Percentiles rank a stretch among this genome's conserved stretches.
Evolutionary conservation across 2,797 vertebrate genomes (phyloP).

Genomic region (Eurystomus glaucurus): DNA sequence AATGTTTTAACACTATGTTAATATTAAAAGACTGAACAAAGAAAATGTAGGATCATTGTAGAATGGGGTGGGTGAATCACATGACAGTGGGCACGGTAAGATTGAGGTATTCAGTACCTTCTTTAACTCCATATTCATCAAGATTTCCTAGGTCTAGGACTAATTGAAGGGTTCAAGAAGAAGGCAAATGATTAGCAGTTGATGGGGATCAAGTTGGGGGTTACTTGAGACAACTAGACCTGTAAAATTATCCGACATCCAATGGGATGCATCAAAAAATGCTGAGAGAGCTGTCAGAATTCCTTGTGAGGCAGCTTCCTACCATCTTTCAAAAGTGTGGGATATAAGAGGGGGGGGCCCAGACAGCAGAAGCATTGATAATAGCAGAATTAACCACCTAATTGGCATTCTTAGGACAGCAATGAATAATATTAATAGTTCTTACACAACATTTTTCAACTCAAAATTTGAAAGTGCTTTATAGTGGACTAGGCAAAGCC

Average conservation of each 20-base stretch:
- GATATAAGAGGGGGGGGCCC: background rate
- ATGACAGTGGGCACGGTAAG: background rate
- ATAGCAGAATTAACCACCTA: background rate
- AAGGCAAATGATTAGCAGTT: background rate
- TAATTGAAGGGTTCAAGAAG: background rate
- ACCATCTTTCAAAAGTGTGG: background rate
- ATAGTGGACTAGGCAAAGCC: background rate
- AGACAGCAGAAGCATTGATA: background rate
- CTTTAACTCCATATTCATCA: background rate
- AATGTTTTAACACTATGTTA: background rate
- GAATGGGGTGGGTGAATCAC: background rate
- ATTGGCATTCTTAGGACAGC: background rate
- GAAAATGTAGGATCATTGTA: background rate
- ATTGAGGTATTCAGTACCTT: background rate
- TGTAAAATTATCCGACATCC: background rate
- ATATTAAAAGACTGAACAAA: background rate
- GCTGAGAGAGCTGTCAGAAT: background rate
- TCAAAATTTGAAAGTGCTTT: background rate
- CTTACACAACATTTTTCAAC: background rate
- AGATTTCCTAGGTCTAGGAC: background rate
- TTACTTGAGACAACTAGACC: background rate
- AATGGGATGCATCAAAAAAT: background rate
- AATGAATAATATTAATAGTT: background rate
- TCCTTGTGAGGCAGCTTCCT: background rate
- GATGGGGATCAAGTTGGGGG: accelerated